Evolutionary conservation across 2,797 vertebrate species (phyloP).

Genomic region (Otolemur crassicaudatus): DNA sequence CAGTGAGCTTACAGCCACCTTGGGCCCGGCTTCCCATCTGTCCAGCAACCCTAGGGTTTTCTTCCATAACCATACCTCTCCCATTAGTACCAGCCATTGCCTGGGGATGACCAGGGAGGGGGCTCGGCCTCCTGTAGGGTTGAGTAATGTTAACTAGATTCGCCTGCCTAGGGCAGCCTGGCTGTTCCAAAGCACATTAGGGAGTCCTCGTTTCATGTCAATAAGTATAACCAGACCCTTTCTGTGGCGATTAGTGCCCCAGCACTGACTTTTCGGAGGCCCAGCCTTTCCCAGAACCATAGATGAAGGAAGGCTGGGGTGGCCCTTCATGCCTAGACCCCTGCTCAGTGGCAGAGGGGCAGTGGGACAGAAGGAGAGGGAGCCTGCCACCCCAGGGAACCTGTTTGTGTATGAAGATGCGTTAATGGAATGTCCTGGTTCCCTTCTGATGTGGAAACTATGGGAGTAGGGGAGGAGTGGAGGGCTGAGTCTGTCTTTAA

Average conservation of each 20-base stretch:
- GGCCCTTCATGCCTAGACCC: not conserved
- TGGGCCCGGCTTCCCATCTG: not conserved
- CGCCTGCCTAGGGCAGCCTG: slow-evolving; percentile 82
- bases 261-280: slow-evolving; percentile 73
- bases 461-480: not conserved
- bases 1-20: accelerated
- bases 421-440: slow-evolving; percentile 68
- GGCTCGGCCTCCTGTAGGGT: slow-evolving; percentile 47
- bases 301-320: slow-evolving; percentile 58
- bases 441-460: slow-evolving; percentile 47
- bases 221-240: slow-evolving; percentile 84
- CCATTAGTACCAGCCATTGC: slow-evolving; percentile 53
- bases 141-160: slow-evolving; percentile 84
- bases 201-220: slow-evolving; percentile 84
- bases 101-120: not conserved
- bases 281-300: slow-evolving; percentile 11
- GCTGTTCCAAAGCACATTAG: slow-evolving; percentile 80
- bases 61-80: slow-evolving; percentile 49
- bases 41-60: not conserved
- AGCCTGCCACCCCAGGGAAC: not conserved
- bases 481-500: slow-evolving; percentile 66
- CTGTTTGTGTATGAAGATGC: slow-evolving; percentile 63
- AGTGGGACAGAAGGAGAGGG: not conserved
- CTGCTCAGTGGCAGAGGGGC: not conserved
- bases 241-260: slow-evolving; percentile 79